These are phyloP conservation scores for Catonia carolina DNA, from an alignment of 2,888 invertebrate genomes.

Conservation along the genomic window DNA sequence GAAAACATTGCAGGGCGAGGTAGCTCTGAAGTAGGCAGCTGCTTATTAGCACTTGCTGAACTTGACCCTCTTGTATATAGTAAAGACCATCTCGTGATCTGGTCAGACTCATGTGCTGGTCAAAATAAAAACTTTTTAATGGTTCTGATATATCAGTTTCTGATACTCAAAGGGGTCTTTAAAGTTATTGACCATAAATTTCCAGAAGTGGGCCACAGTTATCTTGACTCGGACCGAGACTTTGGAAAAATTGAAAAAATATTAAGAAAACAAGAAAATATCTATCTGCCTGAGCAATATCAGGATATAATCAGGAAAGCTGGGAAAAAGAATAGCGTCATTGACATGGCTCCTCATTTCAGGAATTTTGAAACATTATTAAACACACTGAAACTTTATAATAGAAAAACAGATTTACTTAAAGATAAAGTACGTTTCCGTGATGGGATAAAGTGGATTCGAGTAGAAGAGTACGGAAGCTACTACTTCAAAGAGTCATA, in stretches of 20 bases:
- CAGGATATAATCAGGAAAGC: slow-evolving; percentile 32
- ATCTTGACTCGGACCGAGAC: slow-evolving; percentile 36
- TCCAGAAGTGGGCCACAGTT: slow-evolving; percentile 11
- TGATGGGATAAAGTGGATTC: slow-evolving; percentile 19
- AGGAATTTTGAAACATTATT: slow-evolving; percentile 27
- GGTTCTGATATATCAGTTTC: not conserved
- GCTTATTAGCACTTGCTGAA: not conserved
- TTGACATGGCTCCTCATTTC: slow-evolving; percentile 33
- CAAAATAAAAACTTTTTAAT: slow-evolving; percentile 8
- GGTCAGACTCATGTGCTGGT: slow-evolving; percentile 2
- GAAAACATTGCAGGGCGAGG: not conserved
- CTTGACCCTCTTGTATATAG: not conserved
- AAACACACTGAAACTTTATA: slow-evolving; percentile 18
- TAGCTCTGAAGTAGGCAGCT: not conserved
- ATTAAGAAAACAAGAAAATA: slow-evolving; percentile 35
- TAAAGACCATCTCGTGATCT: slow-evolving; percentile 6
- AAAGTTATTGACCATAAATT: slow-evolving; percentile 8
- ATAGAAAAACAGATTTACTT: slow-evolving; percentile 14
- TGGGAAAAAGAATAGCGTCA: slow-evolving; percentile 30
- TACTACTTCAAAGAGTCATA: slow-evolving; percentile 21
- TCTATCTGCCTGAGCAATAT: slow-evolving; percentile 36
- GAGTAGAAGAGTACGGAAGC: slow-evolving; percentile 11
- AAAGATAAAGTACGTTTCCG: slow-evolving; percentile 16
- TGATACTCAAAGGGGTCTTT: not conserved
- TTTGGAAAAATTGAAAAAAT: slow-evolving; percentile 38